Percentiles rank a stretch among this genome's conserved stretches.
Conservation (phyloP, 2,888 invertebrate species). For the Diaprepes abbreviatus region DNA sequence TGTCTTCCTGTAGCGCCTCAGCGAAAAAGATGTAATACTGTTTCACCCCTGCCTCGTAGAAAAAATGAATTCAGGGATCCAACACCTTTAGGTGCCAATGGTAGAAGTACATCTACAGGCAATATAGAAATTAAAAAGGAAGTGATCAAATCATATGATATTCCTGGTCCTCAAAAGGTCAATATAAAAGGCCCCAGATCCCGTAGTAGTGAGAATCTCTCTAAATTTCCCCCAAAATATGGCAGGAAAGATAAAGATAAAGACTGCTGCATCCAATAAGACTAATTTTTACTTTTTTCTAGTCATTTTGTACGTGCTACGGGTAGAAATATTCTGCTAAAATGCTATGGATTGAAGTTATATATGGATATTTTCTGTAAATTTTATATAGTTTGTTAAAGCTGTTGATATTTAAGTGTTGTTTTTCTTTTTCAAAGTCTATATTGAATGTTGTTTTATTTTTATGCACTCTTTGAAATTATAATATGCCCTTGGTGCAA, state of each 20-base stretch:
- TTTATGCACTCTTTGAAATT: slow-evolving; percentile 61
- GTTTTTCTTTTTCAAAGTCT: slow-evolving; percentile 43
- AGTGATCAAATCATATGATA: slow-evolving; percentile 53
- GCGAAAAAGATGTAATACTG: slow-evolving; percentile 54
- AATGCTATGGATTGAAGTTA: slow-evolving; percentile 52
- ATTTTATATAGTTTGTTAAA: slow-evolving; percentile 56
- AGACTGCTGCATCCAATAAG: slow-evolving; percentile 63
- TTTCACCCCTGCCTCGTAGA: slow-evolving; percentile 54
- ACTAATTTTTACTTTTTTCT: slow-evolving; percentile 58
- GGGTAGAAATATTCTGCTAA: slow-evolving; percentile 60
- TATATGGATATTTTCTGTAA: slow-evolving; percentile 55
- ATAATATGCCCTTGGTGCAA: slow-evolving; percentile 45
- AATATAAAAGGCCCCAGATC: slow-evolving; percentile 34
- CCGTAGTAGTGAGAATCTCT: slow-evolving; percentile 41
- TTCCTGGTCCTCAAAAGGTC: slow-evolving; percentile 53
- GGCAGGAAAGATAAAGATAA: slow-evolving; percentile 56
- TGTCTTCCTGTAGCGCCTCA: slow-evolving; percentile 53
- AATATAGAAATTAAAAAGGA: slow-evolving; percentile 55
- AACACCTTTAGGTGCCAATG: slow-evolving; percentile 30
- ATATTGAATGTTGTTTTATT: slow-evolving; percentile 30
- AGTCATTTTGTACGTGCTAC: slow-evolving; percentile 61
- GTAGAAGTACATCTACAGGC: slow-evolving; percentile 52
- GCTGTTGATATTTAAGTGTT: slow-evolving; percentile 44
- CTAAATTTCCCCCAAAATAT: slow-evolving; percentile 46
- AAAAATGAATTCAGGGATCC: slow-evolving; percentile 42